Evolutionary conservation across 2,888 invertebrate species (phyloP), one percentile per base, ranked within the genome.

Genomic region (Drosophila barbarae): DNA sequence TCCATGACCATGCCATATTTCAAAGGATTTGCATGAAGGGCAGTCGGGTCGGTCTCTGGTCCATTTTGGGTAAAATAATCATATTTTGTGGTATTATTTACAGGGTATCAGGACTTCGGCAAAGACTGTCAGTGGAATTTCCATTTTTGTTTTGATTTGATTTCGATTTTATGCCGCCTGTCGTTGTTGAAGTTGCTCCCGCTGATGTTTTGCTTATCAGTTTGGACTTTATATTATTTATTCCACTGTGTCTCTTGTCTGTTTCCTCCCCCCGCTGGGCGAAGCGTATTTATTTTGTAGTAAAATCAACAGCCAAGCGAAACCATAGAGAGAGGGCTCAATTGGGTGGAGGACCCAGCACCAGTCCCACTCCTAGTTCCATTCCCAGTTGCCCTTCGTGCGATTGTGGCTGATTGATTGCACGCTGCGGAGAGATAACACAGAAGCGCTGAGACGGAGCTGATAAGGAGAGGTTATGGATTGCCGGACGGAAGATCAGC

Each of bases 201-300:
- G 64, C 68, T 65, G 61, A 51, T 67, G 63, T 51, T 70, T 64
- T 63, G 49, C 77, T 83, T 80, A 84, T 80, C 83, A 77, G 72
- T 67, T 71, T 80, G 72, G 77, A 79, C 80, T 84, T 80, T 80
- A 77, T 73, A 64, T 69, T 79, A 76, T 83, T 74, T 79, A 73
- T 79, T 84, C 70, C 38, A 42, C 53, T 61, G 49, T 50, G 50
- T 60, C 64, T 65, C 60, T 56, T 71, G 54, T 5, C 38, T 13
- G 12, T 13, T 6, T 2, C 36, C 18, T 9, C 26, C 41, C n/a
- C 69, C 66, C 44, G 59, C 70, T 56, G 58, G 15, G 59, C 36
- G 36, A 49, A 44, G 39, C 54, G 64, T 81, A 73, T 78, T 81
- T 75, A 53, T 73, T 75, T 73, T 66, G 65, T 78, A 76, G 78